Percentiles rank a stretch among this genome's conserved stretches.
Conservation (phyloP, 2,113 vertebrate genomes). For the Anthoscopus minutus region DNA sequence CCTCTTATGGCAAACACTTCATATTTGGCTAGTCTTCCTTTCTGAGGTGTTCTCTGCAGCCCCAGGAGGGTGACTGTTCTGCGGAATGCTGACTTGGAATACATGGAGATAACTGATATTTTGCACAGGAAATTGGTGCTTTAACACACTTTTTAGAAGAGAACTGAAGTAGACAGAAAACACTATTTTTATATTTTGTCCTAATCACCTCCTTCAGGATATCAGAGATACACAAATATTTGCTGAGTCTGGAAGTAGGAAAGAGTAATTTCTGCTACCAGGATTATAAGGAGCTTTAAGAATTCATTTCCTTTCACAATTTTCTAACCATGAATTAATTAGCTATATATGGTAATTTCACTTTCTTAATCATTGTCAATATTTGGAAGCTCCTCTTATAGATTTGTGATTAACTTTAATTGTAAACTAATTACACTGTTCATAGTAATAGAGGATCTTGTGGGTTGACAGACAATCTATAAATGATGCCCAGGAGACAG, state of each 20-base stretch:
- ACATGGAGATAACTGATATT: not conserved
- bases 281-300: constrained; percentile 40
- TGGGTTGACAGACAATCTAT: constrained; percentile 59
- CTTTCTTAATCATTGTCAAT: constrained; percentile 64
- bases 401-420: constrained; percentile 75
- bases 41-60: not conserved
- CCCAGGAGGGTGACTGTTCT: not conserved
- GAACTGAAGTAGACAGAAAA: not conserved
- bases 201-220: not conserved
- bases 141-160: not conserved
- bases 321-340: constrained; percentile 63
- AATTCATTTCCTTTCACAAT: constrained; percentile 52
- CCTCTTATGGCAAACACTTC: not conserved
- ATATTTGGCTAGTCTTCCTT: not conserved
- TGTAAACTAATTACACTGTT: constrained; percentile 69
- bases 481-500: constrained; percentile 54
- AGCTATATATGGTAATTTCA: constrained; percentile 55
- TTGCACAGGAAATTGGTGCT: not conserved
- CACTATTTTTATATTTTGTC: not conserved
- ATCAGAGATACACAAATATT: not conserved
- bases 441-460: constrained; percentile 52
- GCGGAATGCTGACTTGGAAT: not conserved
- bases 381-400: constrained; percentile 69
- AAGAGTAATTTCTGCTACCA: constrained; percentile 19
- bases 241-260: not conserved